Evolutionary conservation across 2,888 invertebrate genomes (phyloP), one percentile per base, ranked within the genome.

Genomic region (Agrotis ipsilon): DNA sequence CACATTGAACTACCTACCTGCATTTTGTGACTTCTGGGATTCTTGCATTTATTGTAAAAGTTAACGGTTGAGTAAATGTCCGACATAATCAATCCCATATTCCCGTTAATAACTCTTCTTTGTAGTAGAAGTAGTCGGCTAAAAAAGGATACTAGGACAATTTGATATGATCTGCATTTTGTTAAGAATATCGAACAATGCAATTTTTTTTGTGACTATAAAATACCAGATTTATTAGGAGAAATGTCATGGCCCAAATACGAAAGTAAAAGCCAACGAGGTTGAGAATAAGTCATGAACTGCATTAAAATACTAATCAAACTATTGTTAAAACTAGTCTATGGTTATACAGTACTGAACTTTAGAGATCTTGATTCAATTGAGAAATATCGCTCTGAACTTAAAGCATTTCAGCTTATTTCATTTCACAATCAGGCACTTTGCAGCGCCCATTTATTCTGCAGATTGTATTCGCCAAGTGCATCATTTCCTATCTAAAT

Each of bases 181-280:
- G 32, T 32, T 7, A 6, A 32, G 32, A 32, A 32, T 11, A 39
- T 2, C 16, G 5, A n/a, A 48, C 13, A n/a, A n/a, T 11, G 39
- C 39, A 24, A 24, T 13, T n/a, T 43, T n/a, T 19, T n/a, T 51
- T 64, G 9, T 51, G 5, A 16, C 14, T 62, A n/a, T 3, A 45
- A 19, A 62, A n/a, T 18, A 64, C 18, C 14, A 45, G 14, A 7
- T 24, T 60, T 61, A 9, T 55, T 9, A 51, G 19, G 24, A 65
- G 9, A 51, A 27, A 52, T 54, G 24, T 67, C 45, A 18, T 63
- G 80, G 81, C 77, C 65, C 78, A 52, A 51, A 49, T 58, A 51
- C 45, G 85, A 91, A 88, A 91, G 88, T 88, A 78, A 68, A 75
- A 70, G 73, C 71, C 80, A 87, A 82, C 87, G 88, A 91, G 91